A percentile compares a stretch with the other conserved stretches of the same genome.
phyloP scores from a whole-genome alignment of 2,888 invertebrate species.

The Chrysodeixis includens region DNA sequence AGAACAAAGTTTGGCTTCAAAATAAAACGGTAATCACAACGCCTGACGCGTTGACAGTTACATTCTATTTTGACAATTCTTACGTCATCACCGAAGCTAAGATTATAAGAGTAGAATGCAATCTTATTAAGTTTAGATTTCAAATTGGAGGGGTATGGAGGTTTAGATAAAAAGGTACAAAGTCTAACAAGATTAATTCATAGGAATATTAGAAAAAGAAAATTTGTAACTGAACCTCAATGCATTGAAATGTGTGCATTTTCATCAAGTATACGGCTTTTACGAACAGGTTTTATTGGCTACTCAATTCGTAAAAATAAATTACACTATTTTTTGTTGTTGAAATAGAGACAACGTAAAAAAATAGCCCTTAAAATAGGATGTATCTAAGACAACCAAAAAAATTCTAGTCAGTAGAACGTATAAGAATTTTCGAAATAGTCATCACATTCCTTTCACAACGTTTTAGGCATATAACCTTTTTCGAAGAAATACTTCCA shows the following conservation, averaged over 20 bases:
- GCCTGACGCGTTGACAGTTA: not conserved
- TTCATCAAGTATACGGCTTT: too few relatives aligned
- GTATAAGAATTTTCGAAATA: too few relatives aligned
- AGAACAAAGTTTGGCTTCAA: not conserved
- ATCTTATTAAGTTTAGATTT: conserved; percentile 62
- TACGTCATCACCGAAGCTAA: conserved; percentile 12
- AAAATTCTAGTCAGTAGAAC: not conserved
- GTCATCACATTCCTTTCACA: not conserved
- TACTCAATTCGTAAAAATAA: too few relatives aligned
- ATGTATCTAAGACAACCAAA: not conserved
- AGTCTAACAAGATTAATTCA: conserved; percentile 62
- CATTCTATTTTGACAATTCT: conserved; percentile 3
- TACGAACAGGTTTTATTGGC: too few relatives aligned
- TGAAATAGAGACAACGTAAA: too few relatives aligned
- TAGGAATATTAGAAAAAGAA: too few relatives aligned
- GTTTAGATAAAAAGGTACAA: conserved; percentile 65
- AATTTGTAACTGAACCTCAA: too few relatives aligned
- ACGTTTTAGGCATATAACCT: not conserved
- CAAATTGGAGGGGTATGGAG: conserved; percentile 53
- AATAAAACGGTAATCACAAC: not conserved
- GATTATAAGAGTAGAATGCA: conserved; percentile 58
- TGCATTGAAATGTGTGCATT: too few relatives aligned
- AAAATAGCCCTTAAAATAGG: too few relatives aligned
- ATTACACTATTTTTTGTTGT: too few relatives aligned
- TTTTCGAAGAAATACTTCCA: conserved; percentile 11